These are phyloP conservation scores for Engraulis encrasicolus DNA, from an alignment of 2,113 vertebrate genomes.

Conservation along the genomic window DNA sequence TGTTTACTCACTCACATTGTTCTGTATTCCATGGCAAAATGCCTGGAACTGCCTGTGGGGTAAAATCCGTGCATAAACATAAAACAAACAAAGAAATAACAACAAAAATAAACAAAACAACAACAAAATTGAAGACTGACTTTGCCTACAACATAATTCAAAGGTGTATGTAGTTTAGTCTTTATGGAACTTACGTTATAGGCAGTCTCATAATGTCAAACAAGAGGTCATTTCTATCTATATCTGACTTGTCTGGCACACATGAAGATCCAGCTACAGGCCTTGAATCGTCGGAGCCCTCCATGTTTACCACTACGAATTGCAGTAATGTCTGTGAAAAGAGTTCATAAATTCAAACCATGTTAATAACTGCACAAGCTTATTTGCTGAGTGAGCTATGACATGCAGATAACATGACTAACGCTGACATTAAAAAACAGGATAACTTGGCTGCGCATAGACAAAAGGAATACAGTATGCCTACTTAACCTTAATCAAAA, in stretches of 20 bases:
- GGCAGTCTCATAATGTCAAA: slow-evolving; percentile 6
- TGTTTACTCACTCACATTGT: neutral
- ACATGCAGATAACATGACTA: too few relatives aligned
- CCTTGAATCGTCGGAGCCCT: neutral
- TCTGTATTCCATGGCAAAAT: neutral
- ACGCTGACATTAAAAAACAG: too few relatives aligned
- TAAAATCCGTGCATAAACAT: neutral
- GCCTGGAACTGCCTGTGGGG: neutral
- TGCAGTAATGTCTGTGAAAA: neutral
- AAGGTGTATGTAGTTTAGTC: too few relatives aligned
- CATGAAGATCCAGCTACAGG: neutral
- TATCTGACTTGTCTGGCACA: neutral
- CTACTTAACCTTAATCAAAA: too few relatives aligned
- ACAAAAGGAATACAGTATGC: too few relatives aligned
- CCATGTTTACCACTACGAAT: slow-evolving; percentile 4
- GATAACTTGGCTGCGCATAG: too few relatives aligned
- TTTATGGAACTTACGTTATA: neutral
- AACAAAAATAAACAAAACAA: neutral
- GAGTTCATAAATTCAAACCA: neutral
- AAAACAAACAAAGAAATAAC: neutral
- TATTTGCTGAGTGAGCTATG: neutral
- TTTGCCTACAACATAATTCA: neutral
- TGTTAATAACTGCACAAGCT: too few relatives aligned
- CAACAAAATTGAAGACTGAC: neutral
- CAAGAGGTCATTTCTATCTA: neutral